Evolutionary conservation across 30 jellyfish, hydroid and myxozoan species (phyloP), one percentile per base, ranked within the genome.

Genomic region (Nemopilema nomurai): DNA sequence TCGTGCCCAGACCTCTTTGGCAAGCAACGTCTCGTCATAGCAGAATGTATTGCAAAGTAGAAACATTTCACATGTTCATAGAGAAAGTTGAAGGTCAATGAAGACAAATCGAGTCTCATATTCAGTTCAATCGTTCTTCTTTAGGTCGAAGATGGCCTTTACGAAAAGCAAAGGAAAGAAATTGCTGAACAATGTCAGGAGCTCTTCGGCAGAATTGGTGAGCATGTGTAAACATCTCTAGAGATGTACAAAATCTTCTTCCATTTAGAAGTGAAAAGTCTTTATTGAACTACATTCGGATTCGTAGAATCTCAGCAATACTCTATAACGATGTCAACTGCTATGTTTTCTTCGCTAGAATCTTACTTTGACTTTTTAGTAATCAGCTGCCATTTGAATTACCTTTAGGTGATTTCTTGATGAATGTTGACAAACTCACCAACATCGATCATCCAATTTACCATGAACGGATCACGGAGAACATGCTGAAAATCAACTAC

Each of bases 161-260:
- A 1, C 19, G 32, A 18, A 17, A 51, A 32, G 16, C 22, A 73
- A 41, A 32, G 69, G 70, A 33, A 31, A 73, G 63, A 25, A 28
- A 62, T 26, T 4, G 67, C 68, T 64, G 31, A 19, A 29, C 31
- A 53, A 28, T 53, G 87, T 21, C 63, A 52, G 20, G 57, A 27
- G 33, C 30, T 28, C 51, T 62, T 77, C 65, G 27, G 0, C 20
- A 77, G 87, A 31, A 62, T 77, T 62, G 87, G 83, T 73, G 41
- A 57, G 51, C 51, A 16, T n/a, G n/a, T n/a, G n/a, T n/a, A n/a
- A n/a, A n/a, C n/a, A n/a, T n/a, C n/a, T n/a, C n/a, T n/a, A n/a
- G n/a, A n/a, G n/a, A n/a, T n/a, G n/a, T n/a, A n/a, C n/a, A n/a
- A n/a, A n/a, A n/a, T n/a, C n/a, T n/a, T n/a, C n/a, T n/a, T n/a